Evolutionary conservation across 2,113 vertebrate genomes (phyloP), one percentile per base, ranked within the genome.

Genomic region (Osmerus eperlanus): DNA sequence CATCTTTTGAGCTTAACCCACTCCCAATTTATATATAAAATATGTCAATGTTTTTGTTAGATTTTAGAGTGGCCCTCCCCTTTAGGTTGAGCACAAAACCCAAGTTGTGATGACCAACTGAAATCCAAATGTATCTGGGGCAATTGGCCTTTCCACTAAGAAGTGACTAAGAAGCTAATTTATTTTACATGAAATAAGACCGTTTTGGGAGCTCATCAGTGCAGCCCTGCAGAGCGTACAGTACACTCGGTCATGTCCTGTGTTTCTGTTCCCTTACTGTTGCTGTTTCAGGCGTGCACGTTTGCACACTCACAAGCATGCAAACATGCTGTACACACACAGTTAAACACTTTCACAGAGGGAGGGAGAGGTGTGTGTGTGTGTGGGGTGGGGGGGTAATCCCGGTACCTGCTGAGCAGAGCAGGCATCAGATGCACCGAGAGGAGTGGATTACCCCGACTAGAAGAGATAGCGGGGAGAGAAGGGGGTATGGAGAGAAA

Each of bases 361-460:
- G 41, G 41, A 47, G 41, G 41, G 7, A 12, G 41, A 47, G 41
- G 41, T 11, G 41, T 47, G 41, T 12, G 9, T 47, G 68, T 68
- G 71, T 79, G 79, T 79, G 78, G 74, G 82, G 69, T 68, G 73
- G 67, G 21, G 63, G 74, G 84, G 85, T 90, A 84, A 90, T 88
- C 86, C 81, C 12, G 67, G 76, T 70, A 69, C 80, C 83, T 60
- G 67, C 79, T 82, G 88, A 89, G 83, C 80, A 75, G 73, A 87
- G 83, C 81, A 83, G 75, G 82, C 78, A 85, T 87, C 82, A 84
- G 78, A 80, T 80, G 80, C 78, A 84, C 74, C 66, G 82, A 81
- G 80, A 87, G 81, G 83, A 89, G 87, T 84, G 85, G 87, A 90
- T 87, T 88, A 89, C 85, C 79, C 83, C 68, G 68, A 83, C 86